Base-by-base conservation (phyloP, 2,888 invertebrate genomes). In the Drosophila infuscata region DNA sequence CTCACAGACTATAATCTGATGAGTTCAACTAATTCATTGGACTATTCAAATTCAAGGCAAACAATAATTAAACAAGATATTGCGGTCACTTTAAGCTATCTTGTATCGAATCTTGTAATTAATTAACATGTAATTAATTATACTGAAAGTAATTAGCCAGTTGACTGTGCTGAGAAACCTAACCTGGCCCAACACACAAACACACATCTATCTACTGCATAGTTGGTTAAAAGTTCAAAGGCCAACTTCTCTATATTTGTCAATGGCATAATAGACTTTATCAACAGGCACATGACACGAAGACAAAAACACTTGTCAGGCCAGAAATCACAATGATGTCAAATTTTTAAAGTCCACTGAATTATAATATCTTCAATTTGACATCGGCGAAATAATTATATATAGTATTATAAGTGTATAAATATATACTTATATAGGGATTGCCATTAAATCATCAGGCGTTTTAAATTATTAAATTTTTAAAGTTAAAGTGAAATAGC, bases 261-360 rank as follows among this genome's bases (percentile, higher is more conserved):
- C 25, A 52, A 25, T 74, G 79, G 38, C 58, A 46, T 62, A 79
- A 62, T 59, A 36, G 32, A 12, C 17, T n/a, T 62, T 74, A 79
- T 66, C 58, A 43, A 38, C 51, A 43, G 48, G 49, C 78, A 62
- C 74, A 62, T 66, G 75, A 48, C 20, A 56, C 33, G 11, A 6
- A 65, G n/a, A n/a, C 12, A 7, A 11, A 17, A 9, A n/a, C n/a
- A 32, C 38, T 43, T 53, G 54, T 64, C 56, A 60, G 30, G 12
- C 11, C 11, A 6, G 32, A 29, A 53, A 72, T 33, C 43, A 12
- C 11, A 20, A 32, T 72, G 49, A 52, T 20, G 48, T 29, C 17
- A 30, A 8, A 8, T 38, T 38, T 17, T 43, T 11, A 20, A 20
- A 43, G 43, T 20, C 43, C 11, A 30, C 29, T 17, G n/a, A 15